A percentile compares a stretch with the other conserved stretches of the same genome.
Evolutionary conservation across 2,888 invertebrate genomes (phyloP).

Genomic region (Labia minor): DNA sequence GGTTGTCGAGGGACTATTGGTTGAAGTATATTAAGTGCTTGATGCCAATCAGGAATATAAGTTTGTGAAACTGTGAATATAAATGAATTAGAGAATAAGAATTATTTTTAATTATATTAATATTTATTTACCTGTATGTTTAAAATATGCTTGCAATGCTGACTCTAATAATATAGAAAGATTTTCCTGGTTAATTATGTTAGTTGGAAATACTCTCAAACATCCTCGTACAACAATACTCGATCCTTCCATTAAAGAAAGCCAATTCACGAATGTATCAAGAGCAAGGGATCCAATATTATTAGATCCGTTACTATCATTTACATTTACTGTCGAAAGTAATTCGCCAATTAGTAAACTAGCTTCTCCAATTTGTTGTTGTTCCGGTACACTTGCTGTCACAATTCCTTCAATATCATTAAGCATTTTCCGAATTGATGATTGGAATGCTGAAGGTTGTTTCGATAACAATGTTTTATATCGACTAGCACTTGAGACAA

Average conservation of each 20-base stretch:
- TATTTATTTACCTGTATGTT: slow-evolving; percentile 38
- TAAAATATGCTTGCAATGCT: slow-evolving; percentile 44
- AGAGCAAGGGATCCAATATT: slow-evolving; percentile 31
- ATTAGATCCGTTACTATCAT: slow-evolving; percentile 33
- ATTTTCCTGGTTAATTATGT: slow-evolving; percentile 39
- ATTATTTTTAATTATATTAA: slow-evolving; percentile 18
- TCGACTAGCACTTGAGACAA: slow-evolving; percentile 44
- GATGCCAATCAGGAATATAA: slow-evolving; percentile 39
- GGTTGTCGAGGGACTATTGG: slow-evolving; percentile 39
- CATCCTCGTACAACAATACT: slow-evolving; percentile 41
- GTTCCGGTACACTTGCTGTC: slow-evolving; percentile 34
- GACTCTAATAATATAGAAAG: slow-evolving; percentile 44
- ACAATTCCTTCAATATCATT: slow-evolving; percentile 30
- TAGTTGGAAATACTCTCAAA: slow-evolving; percentile 38
- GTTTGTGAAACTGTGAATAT: slow-evolving; percentile 33
- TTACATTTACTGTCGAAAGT: slow-evolving; percentile 36
- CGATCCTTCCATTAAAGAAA: slow-evolving; percentile 39
- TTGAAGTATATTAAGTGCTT: slow-evolving; percentile 37
- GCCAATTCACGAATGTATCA: slow-evolving; percentile 38
- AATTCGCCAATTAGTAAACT: slow-evolving; percentile 43
- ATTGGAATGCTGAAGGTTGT: slow-evolving; percentile 40
- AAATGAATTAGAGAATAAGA: slow-evolving; percentile 13
- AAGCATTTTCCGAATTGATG: slow-evolving; percentile 41
- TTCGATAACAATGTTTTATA: slow-evolving; percentile 42
- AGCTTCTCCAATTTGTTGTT: slow-evolving; percentile 40